Conservation (phyloP, 2,888 invertebrate genomes). For the Leptogaster cylindrica region DNA sequence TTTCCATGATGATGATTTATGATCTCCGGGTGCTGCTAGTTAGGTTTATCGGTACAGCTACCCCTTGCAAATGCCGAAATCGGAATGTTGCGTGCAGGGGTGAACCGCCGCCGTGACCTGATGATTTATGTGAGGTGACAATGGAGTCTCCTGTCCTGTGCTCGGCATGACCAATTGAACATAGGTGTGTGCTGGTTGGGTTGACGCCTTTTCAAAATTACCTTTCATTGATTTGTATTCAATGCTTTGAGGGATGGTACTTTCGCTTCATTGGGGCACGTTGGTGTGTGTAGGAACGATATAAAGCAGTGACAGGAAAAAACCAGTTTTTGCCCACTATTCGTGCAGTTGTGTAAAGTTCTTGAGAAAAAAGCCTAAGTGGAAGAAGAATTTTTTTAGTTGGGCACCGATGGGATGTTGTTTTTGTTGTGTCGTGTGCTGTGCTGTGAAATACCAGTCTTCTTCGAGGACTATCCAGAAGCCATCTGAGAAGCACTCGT, state of each 20-base stretch:
- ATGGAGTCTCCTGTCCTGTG: neutral
- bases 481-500: slow-evolving; percentile 64
- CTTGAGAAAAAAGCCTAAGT: neutral
- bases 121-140: slow-evolving; percentile 28
- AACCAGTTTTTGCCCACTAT: slow-evolving; percentile 40
- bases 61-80: slow-evolving; percentile 16
- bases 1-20: slow-evolving; percentile 30
- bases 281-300: slow-evolving; percentile 1
- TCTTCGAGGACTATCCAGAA: slow-evolving; percentile 62
- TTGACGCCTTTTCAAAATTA: slow-evolving; percentile 52
- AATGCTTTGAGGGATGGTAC: slow-evolving; percentile 40
- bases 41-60: slow-evolving; percentile 13
- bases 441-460: slow-evolving; percentile 40
- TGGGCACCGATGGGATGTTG: slow-evolving; percentile 4
- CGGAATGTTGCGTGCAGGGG: slow-evolving; percentile 2
- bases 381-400: slow-evolving; percentile 26
- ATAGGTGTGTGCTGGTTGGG: slow-evolving; percentile 50
- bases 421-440: slow-evolving; percentile 36
- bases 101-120: neutral
- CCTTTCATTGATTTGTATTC: slow-evolving; percentile 50
- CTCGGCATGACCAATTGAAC: slow-evolving; percentile 13
- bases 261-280: slow-evolving; percentile 34
- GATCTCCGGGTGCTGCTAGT: slow-evolving; percentile 19
- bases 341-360: neutral
- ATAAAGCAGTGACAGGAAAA: neutral